phyloP scores from a whole-genome alignment of 2,113 vertebrate species.

The Climacteris rufus region DNA sequence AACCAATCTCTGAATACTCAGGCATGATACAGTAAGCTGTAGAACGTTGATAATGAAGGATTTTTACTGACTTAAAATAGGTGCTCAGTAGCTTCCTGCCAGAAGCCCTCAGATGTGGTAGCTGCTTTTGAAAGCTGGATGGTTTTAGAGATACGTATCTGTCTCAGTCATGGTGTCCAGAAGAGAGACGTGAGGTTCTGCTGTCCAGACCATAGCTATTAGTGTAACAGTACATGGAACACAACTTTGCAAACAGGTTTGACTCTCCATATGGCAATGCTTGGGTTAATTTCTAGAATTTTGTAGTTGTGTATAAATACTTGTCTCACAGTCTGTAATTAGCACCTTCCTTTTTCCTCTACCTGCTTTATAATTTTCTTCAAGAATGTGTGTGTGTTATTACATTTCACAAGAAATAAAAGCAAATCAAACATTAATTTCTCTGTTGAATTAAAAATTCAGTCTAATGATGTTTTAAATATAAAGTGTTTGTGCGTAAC shows the following conservation, averaged over 20 bases:
- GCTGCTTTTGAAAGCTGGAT: background rate
- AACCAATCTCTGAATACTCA: background rate
- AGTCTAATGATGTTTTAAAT: background rate
- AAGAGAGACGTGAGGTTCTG: background rate
- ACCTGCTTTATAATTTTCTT: background rate
- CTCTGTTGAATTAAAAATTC: background rate
- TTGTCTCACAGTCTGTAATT: background rate
- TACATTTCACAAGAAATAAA: background rate
- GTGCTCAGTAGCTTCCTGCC: background rate
- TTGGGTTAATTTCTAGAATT: background rate
- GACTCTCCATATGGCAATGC: background rate
- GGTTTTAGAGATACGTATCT: background rate
- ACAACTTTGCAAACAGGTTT: background rate
- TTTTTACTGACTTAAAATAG: background rate
- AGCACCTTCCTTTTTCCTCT: background rate
- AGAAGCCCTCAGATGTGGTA: background rate
- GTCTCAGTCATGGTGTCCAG: background rate
- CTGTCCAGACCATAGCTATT: rapidly evolving
- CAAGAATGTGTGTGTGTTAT: background rate
- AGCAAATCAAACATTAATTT: background rate
- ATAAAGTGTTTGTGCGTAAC: background rate
- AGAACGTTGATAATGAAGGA: background rate
- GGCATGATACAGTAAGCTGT: background rate
- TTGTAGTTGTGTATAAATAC: background rate
- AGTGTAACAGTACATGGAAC: background rate